Evolutionary conservation across 2,888 invertebrate species (phyloP), one percentile per base, ranked within the genome.

Genomic region (Polylopha cassiicola): DNA sequence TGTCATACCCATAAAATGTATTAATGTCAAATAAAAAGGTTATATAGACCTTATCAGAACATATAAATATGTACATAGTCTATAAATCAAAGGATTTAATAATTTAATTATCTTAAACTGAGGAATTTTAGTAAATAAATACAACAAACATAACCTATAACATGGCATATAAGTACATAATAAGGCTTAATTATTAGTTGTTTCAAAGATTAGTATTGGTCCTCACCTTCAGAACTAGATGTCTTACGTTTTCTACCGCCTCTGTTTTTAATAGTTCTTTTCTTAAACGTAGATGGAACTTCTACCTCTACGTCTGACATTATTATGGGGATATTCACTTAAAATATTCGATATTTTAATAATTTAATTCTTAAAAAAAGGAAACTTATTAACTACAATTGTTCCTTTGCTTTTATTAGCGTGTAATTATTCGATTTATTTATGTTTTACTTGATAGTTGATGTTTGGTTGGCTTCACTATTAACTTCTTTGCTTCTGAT

Each of bases 161-260:
- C 4, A 9, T 17, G 10, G 7, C 4, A 18, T 8, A 20, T 4
- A 11, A 13, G 6, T 14, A 10, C 6, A 8, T 15, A 29, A 4
- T 3, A 22, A 18, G 3, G 29, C n/a, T 16, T 16, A 14, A 16
- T 4, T 8, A 9, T 10, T 27, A 4, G 24, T 9, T 24, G 17
- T 26, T 43, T 11, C 21, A 23, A 39, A 31, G 22, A 38, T 16
- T 16, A 28, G 15, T 14, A 38, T 15, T 38, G n/a, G n/a, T 29
- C 29, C 39, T 55, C 64, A 73, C 70, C 72, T 74, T 86, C 89
- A 5, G 88, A 89, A 48, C 87, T 87, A 1, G 88, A 87, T 14
- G 81, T 66, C 63, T 89, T 89, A 8, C 91, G 86, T 69, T 89
- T 90, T 29, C 92, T 77, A 0, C 86, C 87, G 3, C 87, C 88